Conservation (phyloP, 2,113 vertebrate genomes). For the Bufo gargarizans region DNA sequence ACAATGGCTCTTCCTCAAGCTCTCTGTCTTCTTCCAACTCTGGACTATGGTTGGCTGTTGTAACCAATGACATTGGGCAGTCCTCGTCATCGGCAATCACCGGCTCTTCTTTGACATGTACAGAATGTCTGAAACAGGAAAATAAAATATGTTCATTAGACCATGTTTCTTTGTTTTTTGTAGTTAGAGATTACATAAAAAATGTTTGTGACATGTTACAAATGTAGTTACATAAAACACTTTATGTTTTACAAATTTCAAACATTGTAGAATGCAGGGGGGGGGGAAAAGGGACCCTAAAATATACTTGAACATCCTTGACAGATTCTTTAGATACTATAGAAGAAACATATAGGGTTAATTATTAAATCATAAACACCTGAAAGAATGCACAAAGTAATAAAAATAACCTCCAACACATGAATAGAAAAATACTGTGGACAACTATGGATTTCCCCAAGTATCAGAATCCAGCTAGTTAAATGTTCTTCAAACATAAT, state of each 20-base stretch:
- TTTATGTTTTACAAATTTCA: no score
- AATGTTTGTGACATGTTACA: no score
- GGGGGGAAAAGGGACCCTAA: neutral
- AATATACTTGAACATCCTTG: neutral
- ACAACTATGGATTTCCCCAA: neutral
- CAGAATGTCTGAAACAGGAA: constrained; percentile 82
- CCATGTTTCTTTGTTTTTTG: neutral
- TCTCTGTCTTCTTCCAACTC: constrained; percentile 97
- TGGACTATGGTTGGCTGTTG: constrained; percentile 98
- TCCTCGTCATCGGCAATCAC: constrained; percentile 97
- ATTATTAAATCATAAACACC: neutral
- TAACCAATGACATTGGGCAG: constrained; percentile 98
- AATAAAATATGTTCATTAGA: neutral
- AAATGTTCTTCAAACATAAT: constrained; percentile 29
- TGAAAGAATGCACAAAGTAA: constrained; percentile 1
- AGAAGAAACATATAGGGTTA: neutral
- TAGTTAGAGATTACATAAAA: neutral
- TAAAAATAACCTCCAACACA: neutral
- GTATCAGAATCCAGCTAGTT: neutral
- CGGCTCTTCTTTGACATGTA: constrained; percentile 98
- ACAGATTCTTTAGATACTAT: neutral
- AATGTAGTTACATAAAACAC: no score
- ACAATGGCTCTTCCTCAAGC: constrained; percentile 98
- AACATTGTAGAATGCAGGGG: no score
- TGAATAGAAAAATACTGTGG: neutral